Evolutionary conservation across 1,140 invertebrate genomes (phyloP).

Genomic region (Drosophila lacertosa): DNA sequence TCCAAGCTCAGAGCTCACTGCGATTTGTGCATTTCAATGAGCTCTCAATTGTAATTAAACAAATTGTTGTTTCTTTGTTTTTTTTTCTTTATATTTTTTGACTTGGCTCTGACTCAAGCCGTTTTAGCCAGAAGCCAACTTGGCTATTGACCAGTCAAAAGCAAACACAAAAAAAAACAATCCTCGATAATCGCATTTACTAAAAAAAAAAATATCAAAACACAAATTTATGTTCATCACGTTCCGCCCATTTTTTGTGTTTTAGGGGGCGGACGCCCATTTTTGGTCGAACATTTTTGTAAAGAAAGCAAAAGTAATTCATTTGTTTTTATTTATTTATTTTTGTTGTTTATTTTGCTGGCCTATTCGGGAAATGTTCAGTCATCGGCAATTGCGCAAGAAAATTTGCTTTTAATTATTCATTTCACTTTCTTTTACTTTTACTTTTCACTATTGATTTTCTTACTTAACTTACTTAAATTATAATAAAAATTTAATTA

Average conservation of each 20-base stretch:
- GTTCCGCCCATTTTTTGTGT: slow-evolving; percentile 8
- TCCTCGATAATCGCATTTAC: slow-evolving; percentile 34
- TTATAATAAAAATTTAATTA: too few relatives aligned
- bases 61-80: slow-evolving; percentile 28
- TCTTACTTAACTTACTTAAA: too few relatives aligned
- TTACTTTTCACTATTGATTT: too few relatives aligned
- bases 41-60: slow-evolving; percentile 51
- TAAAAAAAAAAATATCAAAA: slow-evolving; percentile 11
- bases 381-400: slow-evolving; percentile 32
- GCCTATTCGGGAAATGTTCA: slow-evolving; percentile 29
- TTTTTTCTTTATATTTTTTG: slow-evolving; percentile 18
- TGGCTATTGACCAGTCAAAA: slow-evolving; percentile 23
- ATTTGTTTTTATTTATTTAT: not conserved
- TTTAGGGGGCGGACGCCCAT: slow-evolving; percentile 5
- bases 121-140: slow-evolving; percentile 30
- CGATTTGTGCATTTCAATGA: slow-evolving; percentile 76
- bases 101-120: slow-evolving; percentile 36
- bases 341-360: slow-evolving; percentile 7
- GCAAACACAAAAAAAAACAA: too few relatives aligned
- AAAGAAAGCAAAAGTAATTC: slow-evolving; percentile 69
- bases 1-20: not conserved
- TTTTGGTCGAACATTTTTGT: slow-evolving; percentile 37
- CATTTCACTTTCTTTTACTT: slow-evolving; percentile 32
- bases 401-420: slow-evolving; percentile 19
- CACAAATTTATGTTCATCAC: slow-evolving; percentile 47